phyloP scores from a whole-genome alignment of 2,113 vertebrate genomes.

The Dendropsophus ebraccatus region DNA sequence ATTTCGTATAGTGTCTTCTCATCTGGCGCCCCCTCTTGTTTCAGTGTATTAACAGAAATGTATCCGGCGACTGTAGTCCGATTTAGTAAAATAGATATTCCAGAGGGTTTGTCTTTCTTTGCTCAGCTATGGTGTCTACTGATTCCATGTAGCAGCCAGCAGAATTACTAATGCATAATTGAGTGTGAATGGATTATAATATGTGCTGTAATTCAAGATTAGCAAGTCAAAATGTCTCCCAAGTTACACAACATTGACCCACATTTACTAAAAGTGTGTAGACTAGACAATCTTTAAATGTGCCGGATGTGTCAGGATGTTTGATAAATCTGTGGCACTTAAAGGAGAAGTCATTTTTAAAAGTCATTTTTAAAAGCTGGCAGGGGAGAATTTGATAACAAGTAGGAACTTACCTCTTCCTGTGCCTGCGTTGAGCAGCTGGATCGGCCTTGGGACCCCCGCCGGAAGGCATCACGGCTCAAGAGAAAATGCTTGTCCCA shows the following conservation, averaged over 20 bases:
- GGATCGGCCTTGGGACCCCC: no score
- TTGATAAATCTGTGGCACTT: no score
- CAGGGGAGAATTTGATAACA: no score
- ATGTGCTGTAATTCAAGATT: not conserved
- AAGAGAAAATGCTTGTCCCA: no score
- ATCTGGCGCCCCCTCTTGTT: not conserved
- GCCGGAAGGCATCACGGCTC: no score
- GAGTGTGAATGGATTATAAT: not conserved
- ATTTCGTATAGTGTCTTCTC: not conserved
- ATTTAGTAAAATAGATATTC: not conserved
- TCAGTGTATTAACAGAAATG: not conserved
- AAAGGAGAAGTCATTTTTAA: no score
- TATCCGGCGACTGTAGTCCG: not conserved
- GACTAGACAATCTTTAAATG: no score
- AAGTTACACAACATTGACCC: not conserved
- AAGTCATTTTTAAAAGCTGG: no score
- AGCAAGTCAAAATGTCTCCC: not conserved
- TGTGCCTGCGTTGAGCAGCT: no score
- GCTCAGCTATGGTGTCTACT: not conserved
- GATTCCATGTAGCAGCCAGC: not conserved
- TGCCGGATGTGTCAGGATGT: no score
- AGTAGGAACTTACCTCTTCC: no score
- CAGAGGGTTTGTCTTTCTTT: not conserved
- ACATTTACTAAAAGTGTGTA: no score
- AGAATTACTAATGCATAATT: not conserved